Base-by-base conservation (phyloP, 2,888 invertebrate species). In the Anaspis maculata region DNA sequence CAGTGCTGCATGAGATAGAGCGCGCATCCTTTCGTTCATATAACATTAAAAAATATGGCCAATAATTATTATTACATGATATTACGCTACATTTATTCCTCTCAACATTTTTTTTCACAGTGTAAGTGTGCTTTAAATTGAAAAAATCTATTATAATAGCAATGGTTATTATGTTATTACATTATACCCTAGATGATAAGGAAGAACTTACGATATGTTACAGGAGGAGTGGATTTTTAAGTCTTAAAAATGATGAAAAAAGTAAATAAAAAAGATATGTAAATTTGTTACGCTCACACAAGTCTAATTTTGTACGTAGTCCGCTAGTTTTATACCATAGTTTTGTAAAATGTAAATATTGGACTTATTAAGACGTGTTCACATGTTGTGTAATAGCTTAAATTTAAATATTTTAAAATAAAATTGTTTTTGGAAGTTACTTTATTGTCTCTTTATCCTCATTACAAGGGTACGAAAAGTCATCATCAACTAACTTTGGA, bases 301-400 rank as follows among this genome's bases (percentile, higher is more conserved):
- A 59, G 56, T 59, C 57, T 61, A 61, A 59, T 70, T 70, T 70
- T 69, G 66, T 69, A 70, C 66, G 68, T 71, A 71, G 70, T 64
- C 54, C 62, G 67, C 67, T 71, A 71, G 71, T 71, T 72, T 71
- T 71, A 64, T 71, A 72, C 70, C 66, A 59, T 60, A 70, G 70
- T 71, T 71, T 72, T 71, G 62, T 71, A 71, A 68, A 56, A 19
- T 19, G 61, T 67, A 66, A 44, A 45, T 51, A 44, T 46, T 49
- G 47, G 47, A 49, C 53, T 50, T 50, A 50, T 49, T 49, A 41
- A 51, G 48, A 54, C 46, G 51, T 59, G 57, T 57, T 57, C 57
- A 59, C 45, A 52, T 52, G 54, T 57, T 57, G 54, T 57, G 56
- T 57, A 56, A 48, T 56, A 56, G 57, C 54, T 57, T 58, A 51